These are phyloP conservation scores for Oligia fasciuncula DNA, from an alignment of 2,888 invertebrate genomes.

Conservation along the genomic window DNA sequence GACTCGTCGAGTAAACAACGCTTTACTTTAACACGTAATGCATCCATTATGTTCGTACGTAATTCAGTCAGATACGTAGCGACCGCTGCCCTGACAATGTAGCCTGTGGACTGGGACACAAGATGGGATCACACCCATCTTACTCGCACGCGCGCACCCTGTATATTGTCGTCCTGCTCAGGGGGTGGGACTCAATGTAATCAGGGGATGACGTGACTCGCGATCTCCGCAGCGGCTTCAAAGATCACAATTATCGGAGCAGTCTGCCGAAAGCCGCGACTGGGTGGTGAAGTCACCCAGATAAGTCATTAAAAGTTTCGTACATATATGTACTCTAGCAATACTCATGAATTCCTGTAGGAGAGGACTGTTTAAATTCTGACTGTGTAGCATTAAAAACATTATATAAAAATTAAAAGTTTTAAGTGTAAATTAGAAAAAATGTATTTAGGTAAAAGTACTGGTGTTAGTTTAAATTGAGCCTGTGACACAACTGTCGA, in stretches of 20 bases:
- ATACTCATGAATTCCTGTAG: conserved; percentile 44
- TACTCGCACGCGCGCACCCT: conserved; percentile 70
- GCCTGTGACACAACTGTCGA: conserved; percentile 72
- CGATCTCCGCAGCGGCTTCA: conserved; percentile 88
- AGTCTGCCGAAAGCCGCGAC: conserved; percentile 89
- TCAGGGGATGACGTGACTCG: conserved; percentile 90
- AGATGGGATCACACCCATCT: conserved; percentile 90
- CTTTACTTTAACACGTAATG: conserved; percentile 70
- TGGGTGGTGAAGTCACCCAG: conserved; percentile 85
- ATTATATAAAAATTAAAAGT: conserved; percentile 31
- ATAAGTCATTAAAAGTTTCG: conserved; percentile 80
- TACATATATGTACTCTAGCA: conserved; percentile 61
- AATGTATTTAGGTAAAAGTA: conserved; percentile 54
- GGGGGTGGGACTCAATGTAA: conserved; percentile 89
- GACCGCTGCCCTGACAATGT: conserved; percentile 88
- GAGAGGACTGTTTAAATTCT: conserved; percentile 26
- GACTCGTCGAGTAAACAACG: conserved; percentile 44
- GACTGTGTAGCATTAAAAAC: conserved; percentile 15
- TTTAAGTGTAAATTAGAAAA: conserved; percentile 48
- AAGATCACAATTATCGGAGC: conserved; percentile 90
- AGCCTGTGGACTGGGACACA: conserved; percentile 90
- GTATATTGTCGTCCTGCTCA: conserved; percentile 76
- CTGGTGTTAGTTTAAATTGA: conserved; percentile 56
- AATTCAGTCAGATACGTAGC: conserved; percentile 84
- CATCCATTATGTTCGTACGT: conserved; percentile 78